phyloP scores from a whole-genome alignment of 2,113 vertebrate species.

The Indicator indicator region DNA sequence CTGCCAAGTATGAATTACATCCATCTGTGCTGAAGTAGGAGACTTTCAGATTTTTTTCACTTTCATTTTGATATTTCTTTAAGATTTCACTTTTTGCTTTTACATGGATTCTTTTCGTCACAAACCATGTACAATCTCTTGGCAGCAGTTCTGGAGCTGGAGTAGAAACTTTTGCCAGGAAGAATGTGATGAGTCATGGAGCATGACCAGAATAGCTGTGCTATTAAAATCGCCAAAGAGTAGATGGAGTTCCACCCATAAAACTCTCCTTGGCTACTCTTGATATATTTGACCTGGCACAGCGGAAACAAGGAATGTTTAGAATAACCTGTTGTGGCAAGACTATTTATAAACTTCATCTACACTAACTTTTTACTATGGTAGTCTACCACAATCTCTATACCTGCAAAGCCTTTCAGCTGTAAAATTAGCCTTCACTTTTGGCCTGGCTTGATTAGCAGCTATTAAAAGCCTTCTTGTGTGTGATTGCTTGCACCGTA shows the following conservation, averaged over 20 bases:
- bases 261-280: background rate
- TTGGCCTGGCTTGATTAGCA: background rate
- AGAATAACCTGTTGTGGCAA: background rate
- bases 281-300: background rate
- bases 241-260: background rate
- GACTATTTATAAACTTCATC: background rate
- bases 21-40: background rate
- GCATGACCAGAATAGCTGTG: background rate
- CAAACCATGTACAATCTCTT: background rate
- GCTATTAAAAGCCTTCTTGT: background rate
- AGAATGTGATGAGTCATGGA: background rate
- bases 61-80: background rate
- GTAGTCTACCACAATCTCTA: background rate
- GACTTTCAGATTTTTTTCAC: background rate
- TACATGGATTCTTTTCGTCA: background rate
- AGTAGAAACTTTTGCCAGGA: background rate
- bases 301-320: background rate
- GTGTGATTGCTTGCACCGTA: background rate
- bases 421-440: background rate
- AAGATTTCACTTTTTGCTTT: background rate
- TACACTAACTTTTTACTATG: background rate
- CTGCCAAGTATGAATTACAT: background rate
- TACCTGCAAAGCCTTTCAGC: background rate
- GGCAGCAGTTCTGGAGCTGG: background rate
- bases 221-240: background rate